phyloP scores from a whole-genome alignment of 2,797 vertebrate genomes.

The Rhynchotus rufescens region DNA sequence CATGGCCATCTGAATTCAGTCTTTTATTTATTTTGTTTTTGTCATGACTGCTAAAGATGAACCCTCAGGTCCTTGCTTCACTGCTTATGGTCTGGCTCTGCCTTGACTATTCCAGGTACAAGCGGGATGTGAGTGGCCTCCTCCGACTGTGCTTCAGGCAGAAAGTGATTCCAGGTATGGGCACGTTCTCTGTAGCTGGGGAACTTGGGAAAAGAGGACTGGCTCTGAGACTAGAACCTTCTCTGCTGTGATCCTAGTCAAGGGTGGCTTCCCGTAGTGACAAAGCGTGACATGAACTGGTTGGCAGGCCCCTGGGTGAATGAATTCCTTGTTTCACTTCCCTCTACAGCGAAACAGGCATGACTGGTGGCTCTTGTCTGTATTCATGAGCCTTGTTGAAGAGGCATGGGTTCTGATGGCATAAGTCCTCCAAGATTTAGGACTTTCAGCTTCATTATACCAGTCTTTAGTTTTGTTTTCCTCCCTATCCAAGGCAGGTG shows the following conservation, averaged over 20 bases:
- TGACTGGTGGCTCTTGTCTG: neutral
- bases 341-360: neutral
- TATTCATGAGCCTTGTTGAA: neutral
- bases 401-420: neutral
- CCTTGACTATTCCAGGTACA: constrained; percentile 56
- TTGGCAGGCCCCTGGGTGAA: neutral
- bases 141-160: constrained; percentile 8
- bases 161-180: constrained; percentile 58
- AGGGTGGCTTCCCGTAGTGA: neutral
- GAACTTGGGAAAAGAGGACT: neutral
- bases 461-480: neutral
- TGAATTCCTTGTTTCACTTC: neutral
- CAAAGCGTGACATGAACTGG: neutral
- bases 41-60: neutral
- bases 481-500: neutral
- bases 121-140: constrained; percentile 29
- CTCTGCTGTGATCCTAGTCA: neutral
- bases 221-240: neutral
- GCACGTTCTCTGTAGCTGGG: neutral
- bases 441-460: neutral
- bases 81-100: neutral
- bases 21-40: too few relatives aligned
- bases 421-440: neutral
- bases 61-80: neutral
- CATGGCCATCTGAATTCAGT: neutral